Evolutionary conservation across 2,888 invertebrate genomes (phyloP), one percentile per base, ranked within the genome.

Genomic region (Apantesis nais): DNA sequence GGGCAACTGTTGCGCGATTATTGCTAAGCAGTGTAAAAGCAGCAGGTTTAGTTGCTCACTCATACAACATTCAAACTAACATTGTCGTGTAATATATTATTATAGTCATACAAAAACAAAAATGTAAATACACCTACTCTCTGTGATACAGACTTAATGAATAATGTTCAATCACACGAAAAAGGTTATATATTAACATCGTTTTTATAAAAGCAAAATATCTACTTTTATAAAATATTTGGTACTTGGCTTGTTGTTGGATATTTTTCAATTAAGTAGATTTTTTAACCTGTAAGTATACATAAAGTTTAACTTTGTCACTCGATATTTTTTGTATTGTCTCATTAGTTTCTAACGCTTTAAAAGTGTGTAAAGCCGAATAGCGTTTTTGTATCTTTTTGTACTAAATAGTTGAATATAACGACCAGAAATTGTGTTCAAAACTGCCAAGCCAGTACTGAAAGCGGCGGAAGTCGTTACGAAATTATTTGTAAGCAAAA

Each of bases 181-280:
- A 60, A 64, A 44, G 29, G 8, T 58, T n/a, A 73, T 74, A 72
- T 70, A 74, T 63, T 79, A 80, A 74, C 66, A 74, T 55, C 62
- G 14, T 62, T 66, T 72, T 65, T 67, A 65, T 66, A 73, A 73
- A 65, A 58, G 14, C 19, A 22, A 60, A 69, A 66, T 34, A 77
- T 71, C 72, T 41, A n/a, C 41, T 71, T 78, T 80, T 75, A 71
- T 75, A 70, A 69, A 69, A 70, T 70, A 75, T 41, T 48, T 60
- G 12, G 60, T 67, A 67, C 60, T 67, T 60, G 58, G 58, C 66
- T 37, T 66, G 55, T 39, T 19, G 37, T 62, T 37, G 63, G 25
- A 63, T 63, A 39, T 63, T 63, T 63, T 41, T 63, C 39, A 41
- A 41, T 25, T 63, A 41, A 25, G 41, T 48, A 65, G 19, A 25